Evolutionary conservation across 2,113 vertebrate species (phyloP).

Genomic region (Psophia crepitans): DNA sequence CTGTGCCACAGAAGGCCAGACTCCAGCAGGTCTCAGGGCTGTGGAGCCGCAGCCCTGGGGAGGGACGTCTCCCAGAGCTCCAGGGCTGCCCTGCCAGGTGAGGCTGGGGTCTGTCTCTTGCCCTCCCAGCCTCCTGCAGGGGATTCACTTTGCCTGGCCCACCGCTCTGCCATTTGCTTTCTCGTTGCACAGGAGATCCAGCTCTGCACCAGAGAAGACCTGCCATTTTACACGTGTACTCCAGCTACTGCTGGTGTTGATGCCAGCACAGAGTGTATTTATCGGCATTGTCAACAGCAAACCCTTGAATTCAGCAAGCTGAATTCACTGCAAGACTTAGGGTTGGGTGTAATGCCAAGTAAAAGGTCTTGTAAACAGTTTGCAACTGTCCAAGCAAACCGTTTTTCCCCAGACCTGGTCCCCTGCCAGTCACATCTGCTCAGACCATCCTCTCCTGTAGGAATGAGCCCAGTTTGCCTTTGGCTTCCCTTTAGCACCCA

Average conservation of each 20-base stretch:
- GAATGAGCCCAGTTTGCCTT: background rate
- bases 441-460: background rate
- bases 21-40: background rate
- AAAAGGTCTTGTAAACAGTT: background rate
- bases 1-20: background rate
- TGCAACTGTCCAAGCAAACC: background rate
- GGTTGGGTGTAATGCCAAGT: background rate
- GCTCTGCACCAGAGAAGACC: background rate
- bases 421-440: background rate
- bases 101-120: background rate
- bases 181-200: background rate
- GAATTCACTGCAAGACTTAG: background rate
- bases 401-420: background rate
- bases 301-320: background rate
- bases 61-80: background rate
- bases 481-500: background rate
- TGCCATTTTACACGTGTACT: rapidly evolving
- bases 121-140: background rate
- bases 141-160: background rate
- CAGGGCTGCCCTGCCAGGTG: background rate
- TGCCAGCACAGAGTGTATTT: background rate
- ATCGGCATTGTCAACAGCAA: background rate
- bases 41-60: background rate
- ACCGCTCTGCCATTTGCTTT: background rate
- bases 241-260: background rate